Evolutionary conservation across 2,113 vertebrate genomes (phyloP).

Genomic region (Arvicanthis niloticus): DNA sequence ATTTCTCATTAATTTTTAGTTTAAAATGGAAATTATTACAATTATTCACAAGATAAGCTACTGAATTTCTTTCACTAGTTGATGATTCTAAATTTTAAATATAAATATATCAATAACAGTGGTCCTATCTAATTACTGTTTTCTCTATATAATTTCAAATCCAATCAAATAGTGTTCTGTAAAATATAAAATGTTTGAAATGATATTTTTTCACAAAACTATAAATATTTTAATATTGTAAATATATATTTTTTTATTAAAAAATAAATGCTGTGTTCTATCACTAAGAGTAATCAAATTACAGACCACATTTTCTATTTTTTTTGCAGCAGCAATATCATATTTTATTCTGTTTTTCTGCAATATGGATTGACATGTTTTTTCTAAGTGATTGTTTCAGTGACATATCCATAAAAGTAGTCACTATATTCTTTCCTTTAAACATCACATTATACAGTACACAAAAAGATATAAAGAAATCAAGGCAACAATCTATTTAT

Average conservation of each 20-base stretch:
- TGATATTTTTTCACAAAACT: background rate
- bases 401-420: background rate
- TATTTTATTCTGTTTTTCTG: slow-evolving; percentile 52
- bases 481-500: slow-evolving; percentile 1
- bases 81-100: background rate
- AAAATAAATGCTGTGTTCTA: background rate
- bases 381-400: slow-evolving; percentile 13
- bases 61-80: background rate
- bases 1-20: background rate
- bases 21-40: background rate
- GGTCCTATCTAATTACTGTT: background rate
- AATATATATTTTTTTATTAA: background rate
- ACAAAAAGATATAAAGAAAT: slow-evolving; percentile 59
- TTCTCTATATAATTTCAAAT: background rate
- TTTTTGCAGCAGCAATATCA: background rate
- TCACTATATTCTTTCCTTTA: slow-evolving; percentile 38
- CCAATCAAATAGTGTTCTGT: background rate
- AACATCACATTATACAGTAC: slow-evolving; percentile 30
- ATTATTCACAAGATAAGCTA: background rate
- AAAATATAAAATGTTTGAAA: background rate
- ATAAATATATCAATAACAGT: background rate
- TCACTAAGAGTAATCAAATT: slow-evolving; percentile 45
- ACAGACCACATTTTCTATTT: background rate
- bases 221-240: slow-evolving; percentile 6
- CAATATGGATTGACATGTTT: background rate